These are phyloP conservation scores for Oryzaephilus surinamensis DNA, from an alignment of 1,140 invertebrate species.

Conservation along the genomic window DNA sequence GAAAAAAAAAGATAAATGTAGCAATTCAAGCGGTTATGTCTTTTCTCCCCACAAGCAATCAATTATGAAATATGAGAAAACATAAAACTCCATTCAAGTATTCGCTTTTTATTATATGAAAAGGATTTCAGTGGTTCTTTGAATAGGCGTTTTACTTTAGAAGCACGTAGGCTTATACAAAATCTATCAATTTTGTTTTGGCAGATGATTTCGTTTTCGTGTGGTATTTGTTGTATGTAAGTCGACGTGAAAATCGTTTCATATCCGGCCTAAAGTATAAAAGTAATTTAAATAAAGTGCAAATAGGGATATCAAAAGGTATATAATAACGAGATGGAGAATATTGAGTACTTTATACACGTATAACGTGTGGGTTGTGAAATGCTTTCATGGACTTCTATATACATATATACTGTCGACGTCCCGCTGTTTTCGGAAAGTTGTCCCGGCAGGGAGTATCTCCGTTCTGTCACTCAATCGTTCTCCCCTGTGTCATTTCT, in stretches of 20 bases:
- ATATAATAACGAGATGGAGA: conserved; percentile 9
- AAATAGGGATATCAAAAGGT: conserved; percentile 17
- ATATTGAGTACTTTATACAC: no score
- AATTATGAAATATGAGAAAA: conserved; percentile 18
- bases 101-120: conserved; percentile 5
- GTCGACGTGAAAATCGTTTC: conserved; percentile 19
- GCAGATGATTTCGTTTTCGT: conserved; percentile 15
- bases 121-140: conserved; percentile 14
- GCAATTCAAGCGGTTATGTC: conserved; percentile 9
- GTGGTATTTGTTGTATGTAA: no score
- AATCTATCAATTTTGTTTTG: conserved; percentile 20
- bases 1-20: conserved; percentile 10
- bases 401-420: no score
- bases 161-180: conserved; percentile 8
- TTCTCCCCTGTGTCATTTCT: conserved; percentile 11
- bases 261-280: conserved; percentile 15
- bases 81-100: no score
- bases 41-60: conserved; percentile 10
- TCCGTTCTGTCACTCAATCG: conserved; percentile 13
- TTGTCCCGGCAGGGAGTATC: conserved; percentile 18
- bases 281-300: conserved; percentile 21
- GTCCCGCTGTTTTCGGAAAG: conserved; percentile 3
- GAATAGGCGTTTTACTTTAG: conserved; percentile 11
- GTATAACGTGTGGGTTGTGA: no score
- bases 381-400: no score